phyloP scores from a whole-genome alignment of 2,113 vertebrate species.

The Neoarius graeffei region DNA sequence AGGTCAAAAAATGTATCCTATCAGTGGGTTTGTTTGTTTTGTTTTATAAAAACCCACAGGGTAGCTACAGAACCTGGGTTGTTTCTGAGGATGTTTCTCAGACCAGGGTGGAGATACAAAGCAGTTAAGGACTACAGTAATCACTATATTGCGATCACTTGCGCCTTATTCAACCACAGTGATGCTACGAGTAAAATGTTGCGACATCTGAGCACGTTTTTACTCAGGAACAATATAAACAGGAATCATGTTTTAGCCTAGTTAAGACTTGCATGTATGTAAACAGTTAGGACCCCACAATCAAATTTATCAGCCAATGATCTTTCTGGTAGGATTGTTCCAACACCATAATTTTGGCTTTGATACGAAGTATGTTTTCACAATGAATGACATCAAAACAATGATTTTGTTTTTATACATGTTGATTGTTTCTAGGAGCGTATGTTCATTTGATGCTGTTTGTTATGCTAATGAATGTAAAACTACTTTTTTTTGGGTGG shows the following conservation, averaged over 20 bases:
- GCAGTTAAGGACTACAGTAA: not conserved
- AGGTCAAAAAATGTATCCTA: not conserved
- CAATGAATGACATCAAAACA: not conserved
- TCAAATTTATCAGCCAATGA: not conserved
- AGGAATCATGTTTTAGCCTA: not conserved
- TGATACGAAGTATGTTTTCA: not conserved
- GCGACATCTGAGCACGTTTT: not conserved
- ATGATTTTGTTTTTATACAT: not conserved
- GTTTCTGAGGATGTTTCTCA: not conserved
- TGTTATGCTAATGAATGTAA: not conserved
- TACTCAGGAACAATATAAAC: not conserved
- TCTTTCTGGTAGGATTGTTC: not conserved
- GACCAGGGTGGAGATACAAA: not conserved
- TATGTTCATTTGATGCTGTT: not conserved
- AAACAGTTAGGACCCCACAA: not conserved
- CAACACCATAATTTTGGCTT: not conserved
- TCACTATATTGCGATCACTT: not conserved
- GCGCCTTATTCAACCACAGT: not conserved
- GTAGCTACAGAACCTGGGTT: not conserved
- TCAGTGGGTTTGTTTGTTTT: no score
- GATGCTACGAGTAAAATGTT: not conserved
- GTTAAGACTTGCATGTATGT: not conserved
- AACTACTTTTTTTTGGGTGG: not conserved
- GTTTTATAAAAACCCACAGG: not conserved
- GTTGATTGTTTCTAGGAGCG: not conserved